These are phyloP conservation scores for Chaenogobius annularis DNA, from an alignment of 2,113 vertebrate genomes.

Conservation along the genomic window DNA sequence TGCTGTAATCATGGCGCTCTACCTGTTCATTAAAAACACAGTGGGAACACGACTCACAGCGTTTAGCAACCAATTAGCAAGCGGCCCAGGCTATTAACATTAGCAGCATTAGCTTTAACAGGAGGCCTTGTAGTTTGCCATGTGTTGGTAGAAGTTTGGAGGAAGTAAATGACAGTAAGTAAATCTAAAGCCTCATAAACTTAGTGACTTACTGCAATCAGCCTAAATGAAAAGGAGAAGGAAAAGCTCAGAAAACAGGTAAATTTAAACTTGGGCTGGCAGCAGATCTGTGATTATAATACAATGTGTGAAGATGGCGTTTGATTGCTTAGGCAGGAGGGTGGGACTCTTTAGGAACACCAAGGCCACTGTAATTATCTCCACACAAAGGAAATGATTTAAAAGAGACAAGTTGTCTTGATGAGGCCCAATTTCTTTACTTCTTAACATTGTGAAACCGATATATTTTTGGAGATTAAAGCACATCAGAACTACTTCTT, in stretches of 20 bases:
- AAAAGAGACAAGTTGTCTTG: constrained; percentile 10
- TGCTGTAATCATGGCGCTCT: constrained; percentile 99
- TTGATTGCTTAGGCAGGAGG: constrained; percentile 74
- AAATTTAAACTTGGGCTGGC: constrained; percentile 35
- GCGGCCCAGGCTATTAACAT: constrained; percentile 98
- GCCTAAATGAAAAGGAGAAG: constrained; percentile 29
- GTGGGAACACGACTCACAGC: constrained; percentile 93
- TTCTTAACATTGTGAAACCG: neutral
- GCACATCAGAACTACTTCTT: neutral
- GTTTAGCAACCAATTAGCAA: constrained; percentile 97
- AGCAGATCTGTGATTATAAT: constrained; percentile 76
- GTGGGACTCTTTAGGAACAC: constrained; percentile 24
- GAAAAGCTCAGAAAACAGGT: constrained; percentile 11
- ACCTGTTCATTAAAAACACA: constrained; percentile 99
- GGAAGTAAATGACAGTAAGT: constrained; percentile 5
- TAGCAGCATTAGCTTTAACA: constrained; percentile 63
- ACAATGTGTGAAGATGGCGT: constrained; percentile 69
- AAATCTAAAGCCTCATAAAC: constrained; percentile 6
- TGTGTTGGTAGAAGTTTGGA: constrained; percentile 27
- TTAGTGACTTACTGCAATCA: constrained; percentile 33
- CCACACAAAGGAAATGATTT: constrained; percentile 67
- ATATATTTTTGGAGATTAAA: constrained; percentile 10
- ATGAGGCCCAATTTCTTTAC: constrained; percentile 21
- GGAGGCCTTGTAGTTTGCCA: constrained; percentile 21
- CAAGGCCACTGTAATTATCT: constrained; percentile 49